Evolutionary conservation across 2,797 vertebrate species (phyloP).

Genomic region (Protonibea diacanthus): DNA sequence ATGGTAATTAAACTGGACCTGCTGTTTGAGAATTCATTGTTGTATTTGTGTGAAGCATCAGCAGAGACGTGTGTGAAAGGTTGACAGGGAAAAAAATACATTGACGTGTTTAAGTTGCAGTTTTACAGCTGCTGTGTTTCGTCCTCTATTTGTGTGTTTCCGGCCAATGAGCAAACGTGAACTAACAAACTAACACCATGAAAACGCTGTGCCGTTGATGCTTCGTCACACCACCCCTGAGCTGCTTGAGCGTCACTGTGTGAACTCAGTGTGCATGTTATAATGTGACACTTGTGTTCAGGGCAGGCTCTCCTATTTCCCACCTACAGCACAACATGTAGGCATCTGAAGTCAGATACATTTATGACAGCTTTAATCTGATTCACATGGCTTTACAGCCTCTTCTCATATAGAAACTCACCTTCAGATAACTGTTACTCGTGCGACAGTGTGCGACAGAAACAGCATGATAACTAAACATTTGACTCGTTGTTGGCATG

Average conservation of each 20-base stretch:
- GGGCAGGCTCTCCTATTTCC: constrained; percentile 7
- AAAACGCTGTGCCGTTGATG: constrained; percentile 30
- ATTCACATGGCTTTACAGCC: not conserved
- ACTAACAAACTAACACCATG: constrained; percentile 12
- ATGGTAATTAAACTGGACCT: constrained; percentile 40
- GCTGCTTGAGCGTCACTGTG: constrained; percentile 38
- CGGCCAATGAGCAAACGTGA: constrained; percentile 17
- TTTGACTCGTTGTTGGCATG: not conserved
- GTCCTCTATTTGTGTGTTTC: constrained; percentile 8
- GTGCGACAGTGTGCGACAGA: not conserved
- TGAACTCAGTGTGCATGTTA: constrained; percentile 40
- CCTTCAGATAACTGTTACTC: not conserved
- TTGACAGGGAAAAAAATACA: not conserved
- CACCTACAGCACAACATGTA: constrained; percentile 18
- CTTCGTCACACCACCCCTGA: constrained; percentile 46
- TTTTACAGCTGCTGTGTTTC: not conserved
- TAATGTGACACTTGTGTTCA: constrained; percentile 42
- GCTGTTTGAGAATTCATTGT: constrained; percentile 11
- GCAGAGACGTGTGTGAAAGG: not conserved
- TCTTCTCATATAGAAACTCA: not conserved
- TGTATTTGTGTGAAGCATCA: constrained; percentile 15
- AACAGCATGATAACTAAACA: not conserved
- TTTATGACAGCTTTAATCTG: constrained; percentile 4
- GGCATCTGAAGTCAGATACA: constrained; percentile 16
- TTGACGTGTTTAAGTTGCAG: not conserved